These are phyloP conservation scores for Leptonema lineaticorne DNA, from an alignment of 1,140 invertebrate genomes.

Conservation along the genomic window DNA sequence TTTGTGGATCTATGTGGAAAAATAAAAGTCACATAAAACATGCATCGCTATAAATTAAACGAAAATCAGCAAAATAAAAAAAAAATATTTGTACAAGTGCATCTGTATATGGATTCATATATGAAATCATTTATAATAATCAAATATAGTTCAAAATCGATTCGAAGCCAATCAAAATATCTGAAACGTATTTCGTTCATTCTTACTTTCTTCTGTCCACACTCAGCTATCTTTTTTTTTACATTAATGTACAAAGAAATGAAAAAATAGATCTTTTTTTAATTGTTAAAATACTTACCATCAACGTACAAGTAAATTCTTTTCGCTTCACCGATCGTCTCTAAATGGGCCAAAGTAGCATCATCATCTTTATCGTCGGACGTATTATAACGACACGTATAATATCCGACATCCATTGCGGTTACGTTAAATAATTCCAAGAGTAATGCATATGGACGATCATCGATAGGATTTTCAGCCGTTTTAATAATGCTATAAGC, in stretches of 20 bases:
- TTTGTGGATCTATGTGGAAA: conserved; percentile 52
- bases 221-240: no score
- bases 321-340: conserved; percentile 50
- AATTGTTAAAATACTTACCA: conserved; percentile 53
- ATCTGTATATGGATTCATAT: background rate
- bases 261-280: background rate
- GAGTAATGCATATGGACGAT: conserved; percentile 48
- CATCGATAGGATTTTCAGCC: conserved; percentile 44
- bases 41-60: conserved; percentile 25
- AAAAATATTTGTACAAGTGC: background rate
- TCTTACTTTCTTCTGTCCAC: no score
- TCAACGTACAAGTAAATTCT: conserved; percentile 67
- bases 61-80: conserved; percentile 26
- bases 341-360: conserved; percentile 47
- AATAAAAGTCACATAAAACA: conserved; percentile 3
- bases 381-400: conserved; percentile 57
- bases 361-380: conserved; percentile 44
- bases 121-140: background rate
- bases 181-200: no score
- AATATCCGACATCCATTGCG: conserved; percentile 59
- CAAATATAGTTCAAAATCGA: background rate
- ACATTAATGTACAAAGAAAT: no score
- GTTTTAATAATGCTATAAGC: conserved; percentile 42
- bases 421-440: conserved; percentile 52
- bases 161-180: background rate